Conservation (phyloP, 1,140 invertebrate genomes). For the Drosophila ogumai region DNA sequence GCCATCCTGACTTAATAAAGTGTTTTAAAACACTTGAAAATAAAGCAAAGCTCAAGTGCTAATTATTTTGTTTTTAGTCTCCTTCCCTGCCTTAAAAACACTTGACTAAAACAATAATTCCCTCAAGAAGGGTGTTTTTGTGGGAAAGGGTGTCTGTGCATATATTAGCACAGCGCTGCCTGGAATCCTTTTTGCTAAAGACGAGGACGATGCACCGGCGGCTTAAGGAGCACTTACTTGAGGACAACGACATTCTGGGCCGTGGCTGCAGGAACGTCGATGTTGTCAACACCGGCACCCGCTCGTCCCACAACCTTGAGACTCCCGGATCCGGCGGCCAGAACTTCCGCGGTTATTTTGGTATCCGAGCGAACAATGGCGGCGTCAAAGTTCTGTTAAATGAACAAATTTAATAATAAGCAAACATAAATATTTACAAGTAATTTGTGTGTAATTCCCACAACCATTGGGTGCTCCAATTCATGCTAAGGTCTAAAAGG, state of each 20-base stretch:
- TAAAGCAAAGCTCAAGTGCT: background rate
- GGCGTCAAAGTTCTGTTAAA: constrained; percentile 93
- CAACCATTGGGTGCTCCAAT: background rate
- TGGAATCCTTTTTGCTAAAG: background rate
- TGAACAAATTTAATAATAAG: constrained; percentile 27
- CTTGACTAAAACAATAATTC: constrained; percentile 3
- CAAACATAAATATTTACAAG: constrained; percentile 25
- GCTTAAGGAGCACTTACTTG: constrained; percentile 90
- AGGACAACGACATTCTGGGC: constrained; percentile 95
- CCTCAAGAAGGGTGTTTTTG: background rate
- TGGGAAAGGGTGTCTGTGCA: constrained; percentile 6
- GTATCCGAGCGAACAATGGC: constrained; percentile 98
- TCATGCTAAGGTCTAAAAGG: background rate
- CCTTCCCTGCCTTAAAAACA: background rate
- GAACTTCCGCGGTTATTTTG: constrained; percentile 96
- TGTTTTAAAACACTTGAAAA: background rate
- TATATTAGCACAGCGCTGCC: background rate
- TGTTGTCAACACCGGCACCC: constrained; percentile 99
- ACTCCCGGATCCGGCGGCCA: constrained; percentile 90
- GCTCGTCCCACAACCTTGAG: constrained; percentile 96
- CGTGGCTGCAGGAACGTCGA: constrained; percentile 95
- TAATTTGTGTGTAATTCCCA: background rate
- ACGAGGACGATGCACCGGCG: constrained; percentile 6
- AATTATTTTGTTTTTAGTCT: background rate
- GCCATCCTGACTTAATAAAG: background rate